Base-by-base conservation (phyloP, 2,888 invertebrate species). In the Cylindroiulus punctatus region DNA sequence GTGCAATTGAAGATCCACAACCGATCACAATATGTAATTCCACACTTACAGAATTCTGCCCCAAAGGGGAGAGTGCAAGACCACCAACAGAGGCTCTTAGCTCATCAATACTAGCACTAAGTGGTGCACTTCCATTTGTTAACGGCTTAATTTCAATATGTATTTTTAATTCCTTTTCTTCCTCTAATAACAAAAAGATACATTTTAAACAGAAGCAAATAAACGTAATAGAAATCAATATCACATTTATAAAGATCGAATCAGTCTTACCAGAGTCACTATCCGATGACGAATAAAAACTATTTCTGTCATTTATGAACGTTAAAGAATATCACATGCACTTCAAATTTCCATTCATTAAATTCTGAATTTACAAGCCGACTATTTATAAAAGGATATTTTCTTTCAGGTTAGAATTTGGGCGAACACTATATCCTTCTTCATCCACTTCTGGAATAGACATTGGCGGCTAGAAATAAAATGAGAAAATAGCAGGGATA, bases 91-190 rank as follows among this genome's bases (percentile, higher is more conserved):
- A 97, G 36, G 96, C 97, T 89, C 97, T 93, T 30, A 98, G 93
- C 91, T 98, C 98, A 91, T 98, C 98, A 17, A 98, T 97, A 91
- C 97, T 98, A n/a, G 97, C 97, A 88, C 97, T 96, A 12, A 90
- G 88, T 0, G 96, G 96, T 86, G 95, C 95, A 86, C 94, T 93
- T 84, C 97, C 97, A 92, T 97, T 97, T 90, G 95, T 96, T 84
- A 97, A 92, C 0, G 98, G 98, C 91, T 98, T 98, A 88, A 98
- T 98, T 92, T 97, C 97, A 2, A 98, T 97, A 90, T 96, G 96
- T 89, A 98, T 96, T 91, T 97, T 97, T 83, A 94, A 94, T 89
- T 96, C 96, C 86, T 94, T 93, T 89, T 97, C 97, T 90, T 97
- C 97, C 89, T 96, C 94, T 91, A 89, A 17, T 87, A 87, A 84